Evolutionary conservation across 2,797 vertebrate genomes (phyloP).

Genomic region (Perodicticus potto): DNA sequence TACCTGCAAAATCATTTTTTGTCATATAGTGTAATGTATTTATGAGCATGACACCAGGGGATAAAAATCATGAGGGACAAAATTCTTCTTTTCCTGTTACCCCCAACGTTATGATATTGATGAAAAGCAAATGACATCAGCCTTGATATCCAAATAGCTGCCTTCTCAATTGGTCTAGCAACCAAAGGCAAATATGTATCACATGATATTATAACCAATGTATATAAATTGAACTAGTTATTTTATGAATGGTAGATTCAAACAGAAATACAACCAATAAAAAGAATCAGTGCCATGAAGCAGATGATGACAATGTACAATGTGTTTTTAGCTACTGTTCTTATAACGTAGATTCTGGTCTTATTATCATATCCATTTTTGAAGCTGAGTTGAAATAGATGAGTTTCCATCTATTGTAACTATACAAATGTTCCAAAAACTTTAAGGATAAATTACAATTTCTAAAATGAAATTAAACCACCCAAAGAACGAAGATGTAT

Average conservation of each 20-base stretch:
- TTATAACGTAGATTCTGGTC: not conserved
- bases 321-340: not conserved
- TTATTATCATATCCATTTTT: constrained; percentile 43
- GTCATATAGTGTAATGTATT: not conserved
- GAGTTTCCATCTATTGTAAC: not conserved
- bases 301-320: not conserved
- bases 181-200: not conserved
- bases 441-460: constrained; percentile 64
- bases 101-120: not conserved
- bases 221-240: not conserved
- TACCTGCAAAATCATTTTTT: not conserved
- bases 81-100: not conserved
- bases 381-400: constrained; percentile 35
- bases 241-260: not conserved
- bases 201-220: not conserved
- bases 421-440: constrained; percentile 38
- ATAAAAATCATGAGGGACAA: not conserved
- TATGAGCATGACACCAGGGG: too few species aligned
- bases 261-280: not conserved
- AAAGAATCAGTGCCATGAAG: not conserved
- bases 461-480: constrained; percentile 67
- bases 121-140: not conserved
- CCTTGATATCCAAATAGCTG: not conserved
- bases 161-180: not conserved
- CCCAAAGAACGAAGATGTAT: constrained; percentile 20